Base-by-base conservation (phyloP, 2,888 invertebrate genomes). In the Brachypalpus laphriformis region DNA sequence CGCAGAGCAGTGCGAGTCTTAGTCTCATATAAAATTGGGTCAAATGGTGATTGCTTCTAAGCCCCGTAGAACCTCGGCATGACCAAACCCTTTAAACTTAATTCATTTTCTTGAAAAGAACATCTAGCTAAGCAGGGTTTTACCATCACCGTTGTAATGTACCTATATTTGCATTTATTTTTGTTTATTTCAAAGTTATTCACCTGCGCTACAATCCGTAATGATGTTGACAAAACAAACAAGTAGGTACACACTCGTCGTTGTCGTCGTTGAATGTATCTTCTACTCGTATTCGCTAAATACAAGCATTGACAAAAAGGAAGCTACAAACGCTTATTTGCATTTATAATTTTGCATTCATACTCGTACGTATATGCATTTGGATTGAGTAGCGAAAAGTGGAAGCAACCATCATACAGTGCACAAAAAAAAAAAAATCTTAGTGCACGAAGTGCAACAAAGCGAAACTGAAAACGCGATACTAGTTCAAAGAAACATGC, bases 401-500 rank as follows among this genome's bases (percentile, higher is more conserved):
- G 34, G 42, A 34, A 75, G 28, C 34, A 61, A 65, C 34, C 28
- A 54, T 34, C 9, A 56, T 31, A 57, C 56, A 76, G 45, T 63
- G 54, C 31, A 70, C 7, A 45, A 51, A 25, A 71, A 51, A 51
- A 57, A 63, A 25, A 40, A 37, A n/a, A 37, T 11, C 7, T 14
- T 51, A n/a, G 20, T 54, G 61, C 78, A 74, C 61, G 78, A 74
- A 78, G 40, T 78, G 72, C 72, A 82, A 59, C 77, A 82, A 82
- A 82, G 72, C 82, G 71, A 72, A 77, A 82, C 78, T 34, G 42
- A 78, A 72, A 82, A 61, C 59, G 61, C 72, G 77, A 78, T 78
- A 68, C 72, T 78, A 74, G 78, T 78, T 74, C 56, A 54, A 49
- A 61, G 31, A 72, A 78, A 56, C 66, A 57, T 57, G 59, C 42